Conservation (phyloP, 2,797 vertebrate genomes). For the Clarias pachynema region DNA sequence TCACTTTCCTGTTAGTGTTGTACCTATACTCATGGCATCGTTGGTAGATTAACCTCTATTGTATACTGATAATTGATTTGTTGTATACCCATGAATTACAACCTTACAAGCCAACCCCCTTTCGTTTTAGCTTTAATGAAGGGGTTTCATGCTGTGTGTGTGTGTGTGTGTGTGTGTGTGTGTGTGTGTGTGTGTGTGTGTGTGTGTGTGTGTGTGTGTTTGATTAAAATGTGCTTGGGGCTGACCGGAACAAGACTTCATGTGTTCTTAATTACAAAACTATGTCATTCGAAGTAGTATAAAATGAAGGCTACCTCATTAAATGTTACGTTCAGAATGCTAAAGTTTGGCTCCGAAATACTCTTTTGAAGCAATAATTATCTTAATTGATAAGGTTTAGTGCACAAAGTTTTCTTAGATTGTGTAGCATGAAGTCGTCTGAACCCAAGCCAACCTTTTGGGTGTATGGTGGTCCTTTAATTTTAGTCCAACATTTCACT, state of each 20-base stretch:
- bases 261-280: conserved; percentile 27
- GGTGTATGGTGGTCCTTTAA: neutral
- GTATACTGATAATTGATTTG: conserved; percentile 15
- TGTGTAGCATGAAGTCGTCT: neutral
- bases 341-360: neutral
- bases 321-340: neutral
- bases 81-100: neutral
- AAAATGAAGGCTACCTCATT: conserved; percentile 2
- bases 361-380: neutral
- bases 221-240: conserved; percentile 28
- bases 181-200: neutral
- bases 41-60: neutral
- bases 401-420: neutral
- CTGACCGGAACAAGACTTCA: conserved; percentile 23
- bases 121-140: conserved; percentile 15
- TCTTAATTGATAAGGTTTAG: neutral
- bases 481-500: neutral
- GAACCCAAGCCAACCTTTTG: neutral
- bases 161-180: neutral
- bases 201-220: neutral
- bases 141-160: neutral
- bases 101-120: neutral
- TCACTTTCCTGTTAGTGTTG: neutral
- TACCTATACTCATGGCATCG: neutral
- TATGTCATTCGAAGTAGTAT: neutral